Percentiles rank a stretch among this genome's conserved stretches.
Conservation (phyloP, 37 sponge, comb jelly and placozoan species). For the Spongilla lacustris region DNA sequence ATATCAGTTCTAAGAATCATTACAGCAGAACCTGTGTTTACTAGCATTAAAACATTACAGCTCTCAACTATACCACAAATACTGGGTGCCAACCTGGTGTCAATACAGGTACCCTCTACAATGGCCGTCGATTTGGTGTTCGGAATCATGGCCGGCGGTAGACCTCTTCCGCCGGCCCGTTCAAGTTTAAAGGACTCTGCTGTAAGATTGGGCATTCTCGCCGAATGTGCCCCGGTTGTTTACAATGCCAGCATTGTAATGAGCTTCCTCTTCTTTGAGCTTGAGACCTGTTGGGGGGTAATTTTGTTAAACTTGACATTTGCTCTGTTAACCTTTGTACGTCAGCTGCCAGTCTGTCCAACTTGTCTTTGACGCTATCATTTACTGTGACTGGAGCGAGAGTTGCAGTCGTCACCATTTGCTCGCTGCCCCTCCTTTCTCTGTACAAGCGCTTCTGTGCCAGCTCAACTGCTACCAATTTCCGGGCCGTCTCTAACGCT, state of each 20-base stretch:
- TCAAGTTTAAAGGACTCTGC: neutral
- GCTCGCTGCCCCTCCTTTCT: neutral
- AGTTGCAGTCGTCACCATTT: neutral
- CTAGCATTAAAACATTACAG: neutral
- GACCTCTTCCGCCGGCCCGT: neutral
- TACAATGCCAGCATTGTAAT: neutral
- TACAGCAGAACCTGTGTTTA: neutral
- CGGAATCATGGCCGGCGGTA: neutral
- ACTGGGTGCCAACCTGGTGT: neutral
- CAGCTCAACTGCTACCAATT: conserved; percentile 1
- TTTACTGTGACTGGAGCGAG: neutral
- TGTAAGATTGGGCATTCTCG: neutral
- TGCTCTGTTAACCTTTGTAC: neutral
- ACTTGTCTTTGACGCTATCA: neutral
- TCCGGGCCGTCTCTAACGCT: neutral
- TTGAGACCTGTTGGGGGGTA: neutral
- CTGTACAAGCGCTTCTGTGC: conserved; percentile 11
- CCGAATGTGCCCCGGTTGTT: neutral
- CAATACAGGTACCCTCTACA: neutral
- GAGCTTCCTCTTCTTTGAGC: neutral
- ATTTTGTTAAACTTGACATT: neutral
- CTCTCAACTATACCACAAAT: neutral
- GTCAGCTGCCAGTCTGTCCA: neutral
- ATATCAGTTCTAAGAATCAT: neutral
- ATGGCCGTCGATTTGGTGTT: neutral